Base-by-base conservation (phyloP, 2,888 invertebrate species). In the Slavum lentiscoides region DNA sequence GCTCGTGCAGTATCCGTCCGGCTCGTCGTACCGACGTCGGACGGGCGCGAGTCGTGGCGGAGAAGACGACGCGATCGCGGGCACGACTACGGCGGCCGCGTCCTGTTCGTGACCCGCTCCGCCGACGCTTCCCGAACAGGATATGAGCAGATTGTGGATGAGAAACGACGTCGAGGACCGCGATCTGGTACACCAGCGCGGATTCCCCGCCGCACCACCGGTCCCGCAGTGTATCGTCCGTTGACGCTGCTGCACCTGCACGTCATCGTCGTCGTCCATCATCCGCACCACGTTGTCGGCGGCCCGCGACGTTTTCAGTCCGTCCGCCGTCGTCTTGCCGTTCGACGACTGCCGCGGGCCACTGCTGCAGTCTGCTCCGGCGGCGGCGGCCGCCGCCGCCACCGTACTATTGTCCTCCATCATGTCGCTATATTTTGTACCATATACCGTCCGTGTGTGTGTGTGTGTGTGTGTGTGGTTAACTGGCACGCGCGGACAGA, bases 151-250 rank as follows among this genome's bases (percentile, higher is more conserved):
- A 58, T 80, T 80, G 23, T 80, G 80, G 58, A 80, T 80, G n/a
- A 80, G 70, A 64, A 80, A 80, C 23, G 80, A 80, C 13, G 80
- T 80, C 21, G 80, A 80, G 17, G 80, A 72, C n/a, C 75, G 39
- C n/a, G 75, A 59, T n/a, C 75, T 68, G 67, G 75, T 76, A 30
- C 75, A 80, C 70, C 80, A 70, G 23, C 80, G 70, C 13, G 64
- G 43, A 4, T 80, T 64, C 5, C 67, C 68, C 23, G n/a, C 68
- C 23, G n/a, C 30, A n/a, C 49, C 21, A 19, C 49, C 21, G 9
- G 49, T 23, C 83, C 86, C 53, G 8, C 13, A 49, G 49, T 66
- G 74, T 7, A 55, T 39, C 30, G 30, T 30, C n/a, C 55, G 58
- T 19, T 67, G 66, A 23, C 55, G 66, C 11, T 74, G 49, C 49